Evolutionary conservation across 2,888 invertebrate species (phyloP), one percentile per base, ranked within the genome.

Genomic region (Oligia latruncula): DNA sequence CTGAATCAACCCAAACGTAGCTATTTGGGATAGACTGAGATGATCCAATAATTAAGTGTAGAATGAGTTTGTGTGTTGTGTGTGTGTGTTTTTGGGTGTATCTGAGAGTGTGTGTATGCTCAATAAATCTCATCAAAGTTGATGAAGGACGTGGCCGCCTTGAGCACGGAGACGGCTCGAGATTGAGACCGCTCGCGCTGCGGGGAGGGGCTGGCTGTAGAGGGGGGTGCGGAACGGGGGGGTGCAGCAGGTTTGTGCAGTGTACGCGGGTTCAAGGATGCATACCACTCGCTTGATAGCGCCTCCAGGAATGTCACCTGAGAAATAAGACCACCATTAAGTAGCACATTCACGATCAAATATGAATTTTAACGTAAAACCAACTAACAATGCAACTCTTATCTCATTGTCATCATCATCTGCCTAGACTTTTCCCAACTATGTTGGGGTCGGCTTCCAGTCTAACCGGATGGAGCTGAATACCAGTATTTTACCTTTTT

Each of bases 41-140:
- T 55, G 35, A 52, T 20, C 20, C 2, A 6, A 23, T 3, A n/a
- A 40, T 58, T 4, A 70, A 35, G 4, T 35, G 35, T 35, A 23
- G 29, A 46, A 29, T 70, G 20, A 29, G 68, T 43, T 4, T n/a
- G n/a, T 43, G 43, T 15, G 5, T 46, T 15, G 5, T 46, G n/a
- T 29, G 67, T 46, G 29, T 5, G 4, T 23, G 15, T 4, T 0
- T 9, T 17, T 43, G 9, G 9, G 4, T 49, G 29, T 29, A 6
- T 20, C 11, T 11, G 46, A 11, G 29, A 29, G 15, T 40, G 55
- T 52, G 15, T 40, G 58, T 40, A n/a, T 62, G 62, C 13, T 91
- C 79, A 95, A 87, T 96, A 96, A 81, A 95, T 95, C 77, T 96
- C 95, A 85, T 97, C 95, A 84, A 97, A 96, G 80, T 97, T 96